These are phyloP conservation scores for Parus major DNA, from an alignment of 2,113 vertebrate species.

Conservation along the genomic window DNA sequence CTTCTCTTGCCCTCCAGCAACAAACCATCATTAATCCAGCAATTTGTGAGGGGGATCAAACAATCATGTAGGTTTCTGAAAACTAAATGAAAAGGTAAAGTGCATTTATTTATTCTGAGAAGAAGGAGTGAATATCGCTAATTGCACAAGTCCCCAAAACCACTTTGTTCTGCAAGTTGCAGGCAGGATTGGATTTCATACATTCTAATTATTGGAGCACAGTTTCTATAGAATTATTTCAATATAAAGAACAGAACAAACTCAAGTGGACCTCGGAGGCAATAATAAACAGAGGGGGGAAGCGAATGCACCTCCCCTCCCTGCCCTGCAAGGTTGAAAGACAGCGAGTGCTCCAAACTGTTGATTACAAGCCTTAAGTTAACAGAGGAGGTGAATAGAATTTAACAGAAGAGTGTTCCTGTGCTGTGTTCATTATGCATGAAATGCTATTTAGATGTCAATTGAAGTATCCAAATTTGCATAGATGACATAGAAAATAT, in stretches of 20 bases:
- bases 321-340: background rate
- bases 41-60: background rate
- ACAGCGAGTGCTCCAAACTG: background rate
- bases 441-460: constrained; percentile 64
- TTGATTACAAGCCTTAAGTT: constrained; percentile 15
- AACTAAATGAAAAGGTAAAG: constrained; percentile 41
- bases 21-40: constrained; percentile 17
- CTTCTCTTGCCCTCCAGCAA: constrained; percentile 17
- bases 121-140: constrained; percentile 9
- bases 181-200: constrained; percentile 10
- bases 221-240: constrained; percentile 20
- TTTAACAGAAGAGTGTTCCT: constrained; percentile 47
- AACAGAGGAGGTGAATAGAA: constrained; percentile 15
- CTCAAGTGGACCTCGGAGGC: background rate
- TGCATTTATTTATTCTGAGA: background rate
- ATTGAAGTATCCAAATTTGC: constrained; percentile 63
- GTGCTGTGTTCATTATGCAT: constrained; percentile 51
- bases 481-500: constrained; percentile 35
- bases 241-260: constrained; percentile 17
- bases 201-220: constrained; percentile 17
- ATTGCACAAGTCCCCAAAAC: background rate
- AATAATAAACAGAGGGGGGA: background rate
- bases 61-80: background rate
- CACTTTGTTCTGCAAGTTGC: background rate
- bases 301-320: background rate